Base-by-base conservation (phyloP, 2,888 invertebrate genomes). In the Lasioglossum calceatum region DNA sequence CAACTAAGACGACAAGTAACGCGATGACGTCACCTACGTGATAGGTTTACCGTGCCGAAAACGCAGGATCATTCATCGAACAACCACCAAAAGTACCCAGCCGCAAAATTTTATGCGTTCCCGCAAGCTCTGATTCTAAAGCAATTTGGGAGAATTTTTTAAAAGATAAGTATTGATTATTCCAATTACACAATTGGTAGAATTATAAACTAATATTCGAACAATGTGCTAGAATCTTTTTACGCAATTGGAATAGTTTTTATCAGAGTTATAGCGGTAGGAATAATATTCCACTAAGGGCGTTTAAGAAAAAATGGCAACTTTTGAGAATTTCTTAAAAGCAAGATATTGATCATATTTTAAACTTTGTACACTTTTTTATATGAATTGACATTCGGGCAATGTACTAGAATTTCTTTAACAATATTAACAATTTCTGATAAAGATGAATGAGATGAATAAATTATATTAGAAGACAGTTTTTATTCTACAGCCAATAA, bases 11-110 rank as follows among this genome's bases (percentile, higher is more conserved):
- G 47, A 54, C 44, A 50, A 12, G 73, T 74, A 19, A 67, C 32
- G n/a, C 14, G 36, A 54, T 71, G 74, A 80, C 50, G 50, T 84
- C 81, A 85, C 85, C 87, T 78, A 84, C 82, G 70, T 16, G 27
- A 81, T 78, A 81, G 82, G 89, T 87, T 88, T 87, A 81, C 87
- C 85, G 89, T 81, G 27, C 16, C 61, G 71, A 67, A 75, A 83
- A 81, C 83, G 83, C 67, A 19, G 1, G 42, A 58, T 72, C 23
- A n/a, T 27, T 77, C 3, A 4, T n/a, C n/a, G 12, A 36, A 27
- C 67, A 23, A n/a, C 23, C 32, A 19, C 32, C 19, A 0, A 32
- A 67, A 67, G 10, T 67, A 23, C 0, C 27, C 16, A 1, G n/a
- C 23, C 27, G 32, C 32, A 32, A 32, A 32, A 32, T 64, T 64